phyloP scores from a whole-genome alignment of 1,140 invertebrate species.

The Sarcophaga bullata region DNA sequence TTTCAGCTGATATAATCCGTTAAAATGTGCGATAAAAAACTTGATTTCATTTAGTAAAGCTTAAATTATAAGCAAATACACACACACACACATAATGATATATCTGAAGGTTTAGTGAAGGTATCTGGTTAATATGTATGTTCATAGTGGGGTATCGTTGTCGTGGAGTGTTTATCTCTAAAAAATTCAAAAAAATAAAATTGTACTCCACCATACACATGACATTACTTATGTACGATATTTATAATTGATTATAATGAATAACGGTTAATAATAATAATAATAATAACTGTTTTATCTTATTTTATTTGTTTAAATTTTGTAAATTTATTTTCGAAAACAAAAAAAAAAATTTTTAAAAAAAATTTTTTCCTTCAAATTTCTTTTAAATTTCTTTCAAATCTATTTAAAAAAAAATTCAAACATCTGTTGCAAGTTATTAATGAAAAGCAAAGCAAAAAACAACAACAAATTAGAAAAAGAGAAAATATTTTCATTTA shows the following conservation, averaged over 20 bases:
- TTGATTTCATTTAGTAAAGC: conserved; percentile 41
- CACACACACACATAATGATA: neutral
- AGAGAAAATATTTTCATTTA: neutral
- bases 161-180: conserved; percentile 8
- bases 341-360: conserved; percentile 18
- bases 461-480: neutral
- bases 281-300: neutral
- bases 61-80: conserved; percentile 39
- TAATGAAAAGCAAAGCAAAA: neutral
- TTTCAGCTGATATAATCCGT: conserved; percentile 36
- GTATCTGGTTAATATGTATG: neutral
- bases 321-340: neutral
- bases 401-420: neutral
- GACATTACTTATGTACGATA: conserved; percentile 31
- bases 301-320: conserved; percentile 30
- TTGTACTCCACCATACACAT: conserved; percentile 27
- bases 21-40: conserved; percentile 40
- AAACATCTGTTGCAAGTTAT: conserved; percentile 36
- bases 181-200: neutral
- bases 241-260: conserved; percentile 34
- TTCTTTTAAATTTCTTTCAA: neutral
- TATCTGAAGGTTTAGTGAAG: too few species aligned
- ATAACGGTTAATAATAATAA: neutral
- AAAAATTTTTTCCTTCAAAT: neutral
- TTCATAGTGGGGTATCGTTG: neutral